Percentiles rank a stretch among this genome's conserved stretches.
Conservation (phyloP, 2,797 vertebrate species). For the Lacerta bilineata region DNA sequence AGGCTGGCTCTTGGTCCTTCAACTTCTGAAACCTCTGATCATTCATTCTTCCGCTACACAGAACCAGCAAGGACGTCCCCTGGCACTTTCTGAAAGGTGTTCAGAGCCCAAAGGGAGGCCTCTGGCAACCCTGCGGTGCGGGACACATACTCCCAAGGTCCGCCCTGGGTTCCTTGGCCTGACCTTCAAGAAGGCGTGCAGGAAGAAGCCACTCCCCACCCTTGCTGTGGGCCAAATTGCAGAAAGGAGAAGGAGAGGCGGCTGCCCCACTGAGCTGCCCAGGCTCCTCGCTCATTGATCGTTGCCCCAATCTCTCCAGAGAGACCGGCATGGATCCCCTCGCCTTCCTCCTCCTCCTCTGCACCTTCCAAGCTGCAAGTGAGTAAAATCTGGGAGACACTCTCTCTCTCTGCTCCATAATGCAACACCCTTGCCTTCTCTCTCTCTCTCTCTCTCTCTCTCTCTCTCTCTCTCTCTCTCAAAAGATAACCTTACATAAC, state of each 20-base stretch:
- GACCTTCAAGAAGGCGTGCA: neutral
- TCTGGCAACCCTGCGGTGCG: neutral
- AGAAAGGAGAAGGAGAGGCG: neutral
- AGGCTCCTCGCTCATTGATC: neutral
- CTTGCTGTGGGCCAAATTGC: neutral
- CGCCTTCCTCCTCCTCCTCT: neutral
- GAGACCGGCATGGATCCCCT: neutral
- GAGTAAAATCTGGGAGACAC: neutral
- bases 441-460: no score
- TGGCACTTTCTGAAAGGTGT: neutral
- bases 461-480: no score
- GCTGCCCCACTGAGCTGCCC: neutral
- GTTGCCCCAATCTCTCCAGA: no score
- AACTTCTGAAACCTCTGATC: no score
- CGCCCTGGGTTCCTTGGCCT: neutral
- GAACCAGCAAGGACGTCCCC: neutral
- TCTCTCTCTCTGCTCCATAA: neutral
- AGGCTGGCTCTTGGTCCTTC: no score
- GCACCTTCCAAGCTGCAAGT: neutral
- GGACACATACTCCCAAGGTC: neutral
- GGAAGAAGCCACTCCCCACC: neutral
- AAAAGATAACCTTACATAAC: no score
- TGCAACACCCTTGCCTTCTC: neutral
- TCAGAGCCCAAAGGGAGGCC: neutral
- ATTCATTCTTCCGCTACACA: neutral